Base-by-base conservation (phyloP, 2,797 vertebrate species). In the Tragopan temminckii region DNA sequence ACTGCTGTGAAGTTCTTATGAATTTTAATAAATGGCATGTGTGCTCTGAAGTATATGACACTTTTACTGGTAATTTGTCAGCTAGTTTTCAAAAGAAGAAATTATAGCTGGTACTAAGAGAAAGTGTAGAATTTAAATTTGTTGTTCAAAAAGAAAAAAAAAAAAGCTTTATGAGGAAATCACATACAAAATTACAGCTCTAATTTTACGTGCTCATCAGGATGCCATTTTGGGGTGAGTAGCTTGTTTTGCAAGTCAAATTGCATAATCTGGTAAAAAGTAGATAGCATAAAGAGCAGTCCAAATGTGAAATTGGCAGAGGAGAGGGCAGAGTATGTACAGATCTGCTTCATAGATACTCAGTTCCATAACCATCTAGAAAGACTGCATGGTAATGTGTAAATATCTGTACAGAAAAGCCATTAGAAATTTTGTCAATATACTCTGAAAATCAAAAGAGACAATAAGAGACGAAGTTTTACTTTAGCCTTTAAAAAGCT, bases 31-130 rank as follows among this genome's bases (percentile, higher is more conserved):
- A 88, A 71, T 57, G 61, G 46, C 46, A 74, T 85, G 64, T 87
- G 64, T 70, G 40, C 64, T 95, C 81, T 94, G 88, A 91, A 94
- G 88, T 86, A 76, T 86, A 81, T 88, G 90, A 91, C 86, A 88
- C 21, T 95, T 88, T 67, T 93, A 86, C 70, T 88, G 67, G 59
- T 91, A 86, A 91, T 95, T 94, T 95, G 71, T 88, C 84, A 86
- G 59, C 52, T 92, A 29, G 84, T 92, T 95, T 88, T 95, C 78
- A 86, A 48, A 76, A 23, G 7, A 90, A 63, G 91, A 95, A 79
- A 18, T 89, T 91, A 88, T 46, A 90, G 80, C 43, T 88, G 77
- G 80, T 86, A 72, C 67, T 79, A 88, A 70, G 42, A 76, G 55
- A 90, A 93, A 88, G 17, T 18, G n/a, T 66, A 66, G 42, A 59